Evolutionary conservation across 1,140 invertebrate genomes (phyloP), one percentile per base, ranked within the genome.

Genomic region (Aphelenchoides besseyi): DNA sequence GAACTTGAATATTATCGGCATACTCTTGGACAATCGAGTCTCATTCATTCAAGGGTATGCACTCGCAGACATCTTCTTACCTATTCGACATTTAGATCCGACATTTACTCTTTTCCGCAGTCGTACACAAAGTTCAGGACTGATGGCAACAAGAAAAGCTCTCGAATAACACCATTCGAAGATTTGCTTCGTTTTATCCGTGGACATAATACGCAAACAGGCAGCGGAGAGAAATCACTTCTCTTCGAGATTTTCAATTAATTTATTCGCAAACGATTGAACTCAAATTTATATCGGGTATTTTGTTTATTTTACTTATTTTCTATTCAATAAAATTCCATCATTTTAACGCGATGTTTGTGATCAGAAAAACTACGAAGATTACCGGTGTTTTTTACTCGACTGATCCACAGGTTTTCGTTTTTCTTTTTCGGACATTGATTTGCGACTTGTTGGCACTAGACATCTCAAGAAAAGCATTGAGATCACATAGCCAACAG

Each of bases 341-440:
- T 48, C 41, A 48, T 16, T 48, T 48, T 12, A 48, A n/a, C n/a
- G n/a, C n/a, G n/a, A n/a, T n/a, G n/a, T n/a, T n/a, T n/a, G n/a
- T n/a, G n/a, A n/a, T n/a, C n/a, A n/a, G n/a, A n/a, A 48, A 12
- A 48, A 23, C 41, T 16, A 48, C 41, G 41, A 48, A 48, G 41
- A 48, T 48, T 23, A 48, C 23, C 41, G 41, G 41, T 48, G 41
- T 48, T 48, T 48, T 23, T 48, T n/a, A n/a, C n/a, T n/a, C n/a
- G n/a, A n/a, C n/a, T n/a, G n/a, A n/a, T 41, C n/a, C n/a, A 41
- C 37, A 41, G n/a, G 37, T 41, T 59, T 59, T 5, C 55, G 41
- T 48, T 23, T 23, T 59, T 59, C 18, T 8, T 33, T 59, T 28
- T 59, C 18, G 18, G 55, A 5, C 18, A 23, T 12, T 23, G 41